Percentiles rank a stretch among this genome's conserved stretches.
Evolutionary conservation across 23 tunicate species (phyloP).

Genomic region (Ciona savignyi): DNA sequence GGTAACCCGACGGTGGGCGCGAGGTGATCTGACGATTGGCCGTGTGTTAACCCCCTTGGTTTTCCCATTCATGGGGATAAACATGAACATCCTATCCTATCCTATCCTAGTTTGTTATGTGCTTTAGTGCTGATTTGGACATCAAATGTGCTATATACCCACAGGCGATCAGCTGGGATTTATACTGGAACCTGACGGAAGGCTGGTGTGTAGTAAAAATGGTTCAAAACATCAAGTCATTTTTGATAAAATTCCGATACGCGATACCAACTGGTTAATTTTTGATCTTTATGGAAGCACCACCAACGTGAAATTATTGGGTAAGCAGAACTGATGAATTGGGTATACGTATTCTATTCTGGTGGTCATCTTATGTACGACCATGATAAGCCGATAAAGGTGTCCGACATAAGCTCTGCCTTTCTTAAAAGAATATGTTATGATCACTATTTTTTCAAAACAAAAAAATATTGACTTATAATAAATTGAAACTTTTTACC

Average conservation of each 20-base stretch:
- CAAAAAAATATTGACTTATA: too few species aligned
- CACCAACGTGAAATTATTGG: slow-evolving; percentile 52
- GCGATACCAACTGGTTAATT: slow-evolving; percentile 38
- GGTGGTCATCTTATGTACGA: neutral
- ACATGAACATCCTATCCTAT: too few species aligned
- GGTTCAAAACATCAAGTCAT: slow-evolving; percentile 23
- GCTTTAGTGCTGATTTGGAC: too few species aligned
- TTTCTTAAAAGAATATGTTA: too few species aligned
- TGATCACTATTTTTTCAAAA: too few species aligned
- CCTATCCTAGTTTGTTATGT: too few species aligned
- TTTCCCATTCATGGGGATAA: too few species aligned
- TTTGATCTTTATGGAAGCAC: slow-evolving; percentile 73
- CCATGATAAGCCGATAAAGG: neutral
- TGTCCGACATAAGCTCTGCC: too few species aligned
- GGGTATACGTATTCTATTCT: neutral
- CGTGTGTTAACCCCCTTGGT: too few species aligned
- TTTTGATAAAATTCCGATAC: slow-evolving; percentile 11
- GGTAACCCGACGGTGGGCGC: too few species aligned
- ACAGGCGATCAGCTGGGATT: slow-evolving; percentile 82
- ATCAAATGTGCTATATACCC: neutral
- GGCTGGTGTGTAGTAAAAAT: slow-evolving; percentile 48
- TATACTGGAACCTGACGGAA: slow-evolving; percentile 33
- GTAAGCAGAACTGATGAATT: slow-evolving; percentile 18
- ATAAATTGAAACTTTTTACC: too few species aligned
- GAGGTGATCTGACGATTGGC: too few species aligned